Conservation (phyloP, 2,113 vertebrate genomes). For the Seriola quinqueradiata region DNA sequence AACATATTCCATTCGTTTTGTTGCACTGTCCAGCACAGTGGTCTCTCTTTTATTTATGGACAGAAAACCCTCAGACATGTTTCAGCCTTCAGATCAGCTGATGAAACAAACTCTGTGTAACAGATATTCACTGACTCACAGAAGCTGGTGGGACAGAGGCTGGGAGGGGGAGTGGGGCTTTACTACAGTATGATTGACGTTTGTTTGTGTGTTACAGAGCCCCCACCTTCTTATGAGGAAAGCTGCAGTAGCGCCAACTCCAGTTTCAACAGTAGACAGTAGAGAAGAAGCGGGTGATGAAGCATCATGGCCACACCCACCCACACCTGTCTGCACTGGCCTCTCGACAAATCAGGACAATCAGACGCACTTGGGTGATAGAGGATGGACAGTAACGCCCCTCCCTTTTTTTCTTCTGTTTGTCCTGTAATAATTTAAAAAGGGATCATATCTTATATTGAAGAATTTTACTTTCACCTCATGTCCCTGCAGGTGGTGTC, state of each 20-base stretch:
- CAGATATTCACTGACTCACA: neutral
- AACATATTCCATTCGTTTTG: too few relatives aligned
- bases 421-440: conserved; percentile 32
- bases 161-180: too few relatives aligned
- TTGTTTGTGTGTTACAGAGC: conserved; percentile 84
- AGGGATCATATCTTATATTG: conserved; percentile 61
- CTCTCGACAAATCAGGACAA: conserved; percentile 45
- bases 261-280: conserved; percentile 82
- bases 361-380: conserved; percentile 24
- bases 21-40: too few relatives aligned
- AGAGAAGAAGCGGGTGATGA: conserved; percentile 38
- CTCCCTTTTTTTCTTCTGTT: conserved; percentile 16
- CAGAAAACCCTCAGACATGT: too few relatives aligned
- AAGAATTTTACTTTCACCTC: conserved; percentile 43
- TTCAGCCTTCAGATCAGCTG: too few relatives aligned
- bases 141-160: neutral
- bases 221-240: conserved; percentile 96
- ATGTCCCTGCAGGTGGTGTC: conserved; percentile 33
- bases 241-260: conserved; percentile 91
- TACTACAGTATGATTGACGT: neutral
- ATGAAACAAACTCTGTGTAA: neutral
- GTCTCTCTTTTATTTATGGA: too few relatives aligned
- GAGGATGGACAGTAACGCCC: neutral
- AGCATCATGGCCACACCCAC: conserved; percentile 17
- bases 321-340: conserved; percentile 39